Evolutionary conservation across 1,140 invertebrate genomes (phyloP).

Genomic region (Pseudomyrmex gracilis): DNA sequence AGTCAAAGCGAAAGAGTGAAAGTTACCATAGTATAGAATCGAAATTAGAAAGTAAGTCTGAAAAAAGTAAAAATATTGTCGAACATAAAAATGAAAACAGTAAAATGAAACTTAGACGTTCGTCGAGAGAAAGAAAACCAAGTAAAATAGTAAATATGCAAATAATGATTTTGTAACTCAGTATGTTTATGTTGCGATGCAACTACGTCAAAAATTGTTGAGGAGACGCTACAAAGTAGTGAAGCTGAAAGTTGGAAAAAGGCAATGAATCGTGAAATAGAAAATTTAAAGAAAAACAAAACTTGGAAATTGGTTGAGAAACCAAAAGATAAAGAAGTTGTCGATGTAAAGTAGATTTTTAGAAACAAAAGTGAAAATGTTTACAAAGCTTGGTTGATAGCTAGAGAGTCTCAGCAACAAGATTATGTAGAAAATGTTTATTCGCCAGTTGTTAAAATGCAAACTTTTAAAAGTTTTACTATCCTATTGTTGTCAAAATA

Average conservation of each 20-base stretch:
- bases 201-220: not conserved
- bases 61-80: too few relatives aligned
- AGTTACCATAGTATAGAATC: too few relatives aligned
- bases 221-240: too few relatives aligned
- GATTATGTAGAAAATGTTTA: not conserved
- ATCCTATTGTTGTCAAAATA: not conserved
- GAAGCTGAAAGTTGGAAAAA: slow-evolving; percentile 31
- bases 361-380: not conserved
- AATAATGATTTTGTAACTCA: too few relatives aligned
- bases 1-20: too few relatives aligned
- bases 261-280: slow-evolving; percentile 3
- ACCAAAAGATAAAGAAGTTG: slow-evolving; percentile 1
- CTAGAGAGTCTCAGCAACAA: not conserved
- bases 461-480: slow-evolving; percentile 3
- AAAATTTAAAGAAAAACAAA: slow-evolving; percentile 12
- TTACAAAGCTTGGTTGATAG: slow-evolving; percentile 1
- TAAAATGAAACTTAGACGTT: too few relatives aligned
- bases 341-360: slow-evolving; percentile 14
- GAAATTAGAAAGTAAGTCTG: too few relatives aligned
- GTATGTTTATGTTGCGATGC: slow-evolving; percentile 16
- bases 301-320: not conserved
- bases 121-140: too few relatives aligned
- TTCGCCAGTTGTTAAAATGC: slow-evolving; percentile 10
- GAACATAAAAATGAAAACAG: too few relatives aligned
- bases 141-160: too few relatives aligned